Conservation (phyloP, 2,797 vertebrate genomes). For the Sarcoramphus papa region DNA sequence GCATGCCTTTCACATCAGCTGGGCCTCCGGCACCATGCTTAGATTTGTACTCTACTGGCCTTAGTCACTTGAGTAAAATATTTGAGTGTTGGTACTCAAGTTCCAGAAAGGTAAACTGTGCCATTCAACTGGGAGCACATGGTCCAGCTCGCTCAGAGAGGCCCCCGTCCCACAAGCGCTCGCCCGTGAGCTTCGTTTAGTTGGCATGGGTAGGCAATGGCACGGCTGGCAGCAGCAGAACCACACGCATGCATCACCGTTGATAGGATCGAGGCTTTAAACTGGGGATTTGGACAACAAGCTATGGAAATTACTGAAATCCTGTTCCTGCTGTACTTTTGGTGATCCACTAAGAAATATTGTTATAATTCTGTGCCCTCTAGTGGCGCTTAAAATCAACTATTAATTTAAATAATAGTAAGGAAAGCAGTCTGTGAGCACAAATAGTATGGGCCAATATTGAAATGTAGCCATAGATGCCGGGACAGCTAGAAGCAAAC, state of each 20-base stretch:
- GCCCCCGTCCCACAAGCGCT: rapidly evolving
- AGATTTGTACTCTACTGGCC: neutral
- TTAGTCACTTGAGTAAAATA: neutral
- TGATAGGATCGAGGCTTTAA: neutral
- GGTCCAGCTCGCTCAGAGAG: neutral
- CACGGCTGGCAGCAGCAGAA: neutral
- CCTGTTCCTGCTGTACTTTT: neutral
- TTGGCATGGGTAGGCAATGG: too few relatives aligned
- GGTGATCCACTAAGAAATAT: conserved; percentile 27
- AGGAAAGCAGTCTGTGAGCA: neutral
- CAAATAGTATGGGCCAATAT: neutral
- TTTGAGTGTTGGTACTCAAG: neutral
- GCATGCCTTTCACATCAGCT: neutral
- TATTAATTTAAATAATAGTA: conserved; percentile 21
- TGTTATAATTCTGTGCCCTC: conserved; percentile 77
- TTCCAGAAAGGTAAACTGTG: neutral
- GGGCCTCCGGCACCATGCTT: neutral
- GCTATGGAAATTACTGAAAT: neutral
- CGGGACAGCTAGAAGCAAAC: neutral
- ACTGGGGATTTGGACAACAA: neutral
- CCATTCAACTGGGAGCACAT: rapidly evolving
- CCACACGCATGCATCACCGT: rapidly evolving
- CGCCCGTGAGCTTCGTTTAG: rapidly evolving
- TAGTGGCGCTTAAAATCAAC: conserved; percentile 70
- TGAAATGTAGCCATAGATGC: neutral